Base-by-base conservation (phyloP, 2,113 vertebrate genomes). In the Vombatus ursinus region DNA sequence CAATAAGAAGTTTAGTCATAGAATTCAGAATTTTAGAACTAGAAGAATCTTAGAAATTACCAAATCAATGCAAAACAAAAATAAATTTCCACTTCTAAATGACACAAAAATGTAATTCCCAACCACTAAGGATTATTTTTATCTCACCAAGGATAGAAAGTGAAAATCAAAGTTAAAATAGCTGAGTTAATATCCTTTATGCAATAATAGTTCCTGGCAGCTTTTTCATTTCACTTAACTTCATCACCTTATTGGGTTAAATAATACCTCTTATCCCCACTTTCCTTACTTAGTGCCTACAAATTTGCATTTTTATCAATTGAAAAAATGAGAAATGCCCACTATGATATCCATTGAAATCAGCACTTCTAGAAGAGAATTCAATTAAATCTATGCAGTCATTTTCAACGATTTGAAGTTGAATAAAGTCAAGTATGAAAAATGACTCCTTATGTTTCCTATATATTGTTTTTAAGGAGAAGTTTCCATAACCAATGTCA, bases 341-440 rank as follows among this genome's bases (percentile, higher is more conserved):
- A 14, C 48, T 54, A n/a, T 16, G 92, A 91, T 90, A 2, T 50
- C 49, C 22, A 26, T 49, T 84, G 10, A 93, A 96, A 52, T 8
- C 16, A 44, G 7, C 26, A 89, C 90, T 94, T 84, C 77, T 37
- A 12, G 25, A 77, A 8, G 24, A 51, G 68, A 28, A 93, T 91
- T 96, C 53, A 37, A 93, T 92, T 94, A 11, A 95, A 77, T 1
- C 0, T 54, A 11, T 84, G 4, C 44, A 92, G 8, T 3, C 3
- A 50, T 97, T 95, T 91, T 93, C 0, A 89, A 50, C 48, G 24
- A 61, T 52, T 0, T 52, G 91, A 95, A 95, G 93, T 48, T 25
- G 28, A 95, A 7, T 19, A 52, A 50, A 77, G 8, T 22, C 77
- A 54, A 52, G 93, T 19, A 53, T 37, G 9, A 89, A n/a, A 52